phyloP scores from a whole-genome alignment of 2,888 invertebrate genomes.

The Euzophera pinguis region DNA sequence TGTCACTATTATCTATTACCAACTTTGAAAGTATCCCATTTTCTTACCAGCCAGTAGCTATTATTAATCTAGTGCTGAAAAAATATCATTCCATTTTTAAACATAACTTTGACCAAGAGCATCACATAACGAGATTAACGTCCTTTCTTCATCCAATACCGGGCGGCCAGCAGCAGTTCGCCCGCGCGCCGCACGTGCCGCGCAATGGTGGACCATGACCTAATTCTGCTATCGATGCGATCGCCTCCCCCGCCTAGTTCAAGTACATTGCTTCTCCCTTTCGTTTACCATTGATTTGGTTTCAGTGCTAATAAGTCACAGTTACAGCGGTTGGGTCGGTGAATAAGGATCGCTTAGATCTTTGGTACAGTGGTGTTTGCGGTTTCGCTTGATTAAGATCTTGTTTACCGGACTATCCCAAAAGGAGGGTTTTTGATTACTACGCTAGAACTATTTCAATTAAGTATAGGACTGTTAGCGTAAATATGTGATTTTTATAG shows the following conservation, averaged over 20 bases:
- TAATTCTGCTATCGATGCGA: slow-evolving; percentile 59
- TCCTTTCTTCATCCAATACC: slow-evolving; percentile 11
- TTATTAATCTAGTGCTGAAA: background rate
- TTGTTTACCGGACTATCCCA: slow-evolving; percentile 9
- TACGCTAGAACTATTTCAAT: too few relatives aligned
- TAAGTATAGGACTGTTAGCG: too few relatives aligned
- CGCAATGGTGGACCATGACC: slow-evolving; percentile 55
- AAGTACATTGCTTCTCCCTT: slow-evolving; percentile 52
- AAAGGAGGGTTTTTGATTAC: slow-evolving; percentile 5
- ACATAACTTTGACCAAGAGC: slow-evolving; percentile 4
- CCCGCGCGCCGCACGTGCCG: slow-evolving; percentile 36
- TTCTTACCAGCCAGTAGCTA: background rate
- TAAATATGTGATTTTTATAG: too few relatives aligned
- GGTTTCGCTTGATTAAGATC: background rate
- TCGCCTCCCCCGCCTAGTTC: slow-evolving; percentile 44
- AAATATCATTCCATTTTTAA: background rate
- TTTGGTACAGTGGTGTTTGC: background rate
- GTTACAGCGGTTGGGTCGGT: background rate
- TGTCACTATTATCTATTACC: too few relatives aligned
- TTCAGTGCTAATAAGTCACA: slow-evolving; percentile 15
- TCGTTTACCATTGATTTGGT: slow-evolving; percentile 47
- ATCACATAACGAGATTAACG: slow-evolving; percentile 12
- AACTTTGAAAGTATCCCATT: too few relatives aligned
- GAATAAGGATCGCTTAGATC: background rate
- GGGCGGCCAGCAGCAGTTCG: slow-evolving; percentile 16